These are phyloP conservation scores for Crypturellus undulatus DNA, from an alignment of 2,113 vertebrate genomes.

Conservation along the genomic window DNA sequence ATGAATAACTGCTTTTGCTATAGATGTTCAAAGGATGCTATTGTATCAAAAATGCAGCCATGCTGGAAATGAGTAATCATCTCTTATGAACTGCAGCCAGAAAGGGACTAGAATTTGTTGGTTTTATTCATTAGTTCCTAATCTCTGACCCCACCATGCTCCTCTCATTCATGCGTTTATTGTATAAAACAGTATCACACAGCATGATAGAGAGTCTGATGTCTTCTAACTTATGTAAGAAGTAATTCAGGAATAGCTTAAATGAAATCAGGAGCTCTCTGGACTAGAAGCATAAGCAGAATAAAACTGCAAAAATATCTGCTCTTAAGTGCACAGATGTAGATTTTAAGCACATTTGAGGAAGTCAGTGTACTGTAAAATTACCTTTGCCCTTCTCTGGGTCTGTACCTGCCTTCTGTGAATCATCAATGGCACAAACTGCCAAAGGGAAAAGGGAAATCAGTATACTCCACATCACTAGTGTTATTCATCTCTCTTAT, in stretches of 20 bases:
- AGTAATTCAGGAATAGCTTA: not conserved
- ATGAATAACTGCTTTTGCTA: slow-evolving; percentile 14
- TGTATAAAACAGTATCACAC: not conserved
- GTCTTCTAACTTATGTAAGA: not conserved
- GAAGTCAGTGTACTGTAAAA: not conserved
- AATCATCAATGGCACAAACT: slow-evolving; percentile 4
- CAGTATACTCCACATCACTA: slow-evolving; percentile 50
- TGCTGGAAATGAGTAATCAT: not conserved
- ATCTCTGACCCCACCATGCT: not conserved
- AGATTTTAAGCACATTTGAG: not conserved
- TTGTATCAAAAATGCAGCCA: not conserved
- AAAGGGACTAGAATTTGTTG: not conserved
- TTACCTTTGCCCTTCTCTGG: not conserved
- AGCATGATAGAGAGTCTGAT: not conserved
- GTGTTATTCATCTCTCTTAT: slow-evolving; percentile 40
- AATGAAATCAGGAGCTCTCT: not conserved
- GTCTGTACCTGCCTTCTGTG: slow-evolving; percentile 29
- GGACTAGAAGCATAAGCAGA: not conserved
- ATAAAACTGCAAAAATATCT: not conserved
- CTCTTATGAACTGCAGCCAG: not conserved
- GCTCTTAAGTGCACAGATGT: not conserved
- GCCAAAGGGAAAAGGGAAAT: slow-evolving; percentile 46
- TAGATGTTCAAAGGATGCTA: not conserved
- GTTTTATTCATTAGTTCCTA: not conserved
- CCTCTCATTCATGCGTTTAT: not conserved